These are phyloP conservation scores for Panthera leo DNA, from an alignment of 2,113 vertebrate species.

Conservation along the genomic window DNA sequence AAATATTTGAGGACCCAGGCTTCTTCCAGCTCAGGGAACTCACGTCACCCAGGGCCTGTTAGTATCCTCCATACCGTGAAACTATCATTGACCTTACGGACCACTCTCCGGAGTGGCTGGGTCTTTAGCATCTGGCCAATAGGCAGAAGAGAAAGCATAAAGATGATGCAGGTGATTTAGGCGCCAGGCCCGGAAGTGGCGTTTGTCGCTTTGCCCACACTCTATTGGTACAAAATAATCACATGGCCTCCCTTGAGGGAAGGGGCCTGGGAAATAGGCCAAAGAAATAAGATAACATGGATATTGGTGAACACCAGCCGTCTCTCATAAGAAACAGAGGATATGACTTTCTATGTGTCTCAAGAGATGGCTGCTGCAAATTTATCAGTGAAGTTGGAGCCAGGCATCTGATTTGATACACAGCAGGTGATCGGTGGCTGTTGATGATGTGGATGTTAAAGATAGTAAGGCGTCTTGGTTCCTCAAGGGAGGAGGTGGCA, in stretches of 20 bases:
- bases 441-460: not conserved
- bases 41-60: not conserved
- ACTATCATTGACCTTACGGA: not conserved
- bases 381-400: not conserved
- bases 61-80: not conserved
- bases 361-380: not conserved
- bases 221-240: not conserved
- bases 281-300: not conserved
- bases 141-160: not conserved
- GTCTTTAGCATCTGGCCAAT: not conserved
- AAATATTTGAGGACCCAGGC: not conserved
- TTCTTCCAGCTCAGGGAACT: not conserved
- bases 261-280: not conserved
- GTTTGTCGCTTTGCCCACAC: not conserved
- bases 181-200: not conserved
- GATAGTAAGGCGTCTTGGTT: not conserved
- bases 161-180: not conserved
- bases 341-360: not conserved
- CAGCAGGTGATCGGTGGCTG: not conserved
- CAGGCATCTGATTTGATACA: not conserved
- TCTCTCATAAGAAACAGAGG: not conserved
- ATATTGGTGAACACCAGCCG: not conserved
- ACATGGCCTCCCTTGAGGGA: not conserved
- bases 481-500: not conserved
- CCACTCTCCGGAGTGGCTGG: not conserved